These are phyloP conservation scores for Halyomorpha halys DNA, from an alignment of 1,140 invertebrate genomes.

Conservation along the genomic window DNA sequence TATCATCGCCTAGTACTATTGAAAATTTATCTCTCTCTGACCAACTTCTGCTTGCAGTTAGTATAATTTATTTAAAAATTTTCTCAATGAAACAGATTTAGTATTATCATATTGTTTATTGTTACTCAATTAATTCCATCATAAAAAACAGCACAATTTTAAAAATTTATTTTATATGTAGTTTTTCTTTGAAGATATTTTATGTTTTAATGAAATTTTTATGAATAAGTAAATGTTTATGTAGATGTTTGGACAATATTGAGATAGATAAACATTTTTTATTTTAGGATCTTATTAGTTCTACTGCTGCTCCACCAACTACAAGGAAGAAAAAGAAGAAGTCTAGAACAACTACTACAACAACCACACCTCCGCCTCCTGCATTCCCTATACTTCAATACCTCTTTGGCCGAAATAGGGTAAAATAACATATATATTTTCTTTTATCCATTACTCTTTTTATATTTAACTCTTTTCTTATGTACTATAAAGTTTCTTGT, in stretches of 20 bases:
- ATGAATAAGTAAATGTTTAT: not conserved
- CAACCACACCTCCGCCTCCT: conserved; percentile 23
- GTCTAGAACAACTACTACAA: conserved; percentile 19
- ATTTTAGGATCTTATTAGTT: conserved; percentile 23
- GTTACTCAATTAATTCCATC: no score
- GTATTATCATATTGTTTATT: no score
- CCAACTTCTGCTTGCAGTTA: conserved; percentile 29
- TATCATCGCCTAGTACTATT: conserved; percentile 24
- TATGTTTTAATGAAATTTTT: no score
- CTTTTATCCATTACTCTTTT: no score
- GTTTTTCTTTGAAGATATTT: no score
- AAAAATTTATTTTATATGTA: no score
- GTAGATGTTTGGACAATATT: no score
- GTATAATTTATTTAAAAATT: conserved; percentile 14
- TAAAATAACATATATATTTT: not conserved
- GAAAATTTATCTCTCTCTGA: conserved; percentile 24
- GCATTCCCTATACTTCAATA: conserved; percentile 23
- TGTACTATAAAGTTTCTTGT: no score
- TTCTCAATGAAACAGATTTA: no score
- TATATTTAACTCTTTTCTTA: not conserved
- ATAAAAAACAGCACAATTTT: no score
- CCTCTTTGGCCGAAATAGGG: conserved; percentile 25
- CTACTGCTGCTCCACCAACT: conserved; percentile 21
- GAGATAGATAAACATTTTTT: not conserved
- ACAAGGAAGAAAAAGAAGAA: conserved; percentile 26